These are phyloP conservation scores for Temnothorax ravouxi DNA, from an alignment of 2,888 invertebrate genomes.

Conservation along the genomic window DNA sequence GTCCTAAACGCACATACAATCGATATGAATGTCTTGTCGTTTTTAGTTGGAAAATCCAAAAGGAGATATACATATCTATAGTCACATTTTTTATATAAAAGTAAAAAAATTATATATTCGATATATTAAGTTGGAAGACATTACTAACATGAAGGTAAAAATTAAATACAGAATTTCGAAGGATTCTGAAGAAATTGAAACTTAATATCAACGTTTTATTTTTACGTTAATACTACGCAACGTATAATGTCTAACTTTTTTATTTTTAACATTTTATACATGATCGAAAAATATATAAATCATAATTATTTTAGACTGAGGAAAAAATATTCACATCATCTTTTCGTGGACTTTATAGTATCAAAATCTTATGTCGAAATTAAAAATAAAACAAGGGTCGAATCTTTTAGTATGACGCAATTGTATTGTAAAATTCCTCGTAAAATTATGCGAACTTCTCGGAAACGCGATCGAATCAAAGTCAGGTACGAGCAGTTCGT, in stretches of 20 bases:
- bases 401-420: not conserved
- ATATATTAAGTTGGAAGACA: not conserved
- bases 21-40: not conserved
- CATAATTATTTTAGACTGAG: not conserved
- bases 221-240: not conserved
- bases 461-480: slow-evolving; percentile 54
- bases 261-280: not conserved
- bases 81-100: not conserved
- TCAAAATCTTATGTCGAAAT: not conserved
- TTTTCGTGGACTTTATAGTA: not conserved
- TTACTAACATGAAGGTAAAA: not conserved
- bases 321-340: not conserved
- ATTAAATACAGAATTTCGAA: not conserved
- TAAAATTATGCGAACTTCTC: slow-evolving; percentile 34
- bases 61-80: not conserved
- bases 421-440: slow-evolving; percentile 30
- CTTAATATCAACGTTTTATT: not conserved
- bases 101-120: not conserved
- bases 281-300: not conserved
- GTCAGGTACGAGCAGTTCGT: slow-evolving; percentile 43
- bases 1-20: not conserved
- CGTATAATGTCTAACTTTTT: not conserved
- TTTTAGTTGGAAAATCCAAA: not conserved
- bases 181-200: not conserved
- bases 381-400: not conserved